Percentiles rank a stretch among this genome's conserved stretches.
Conservation (phyloP, 2,888 invertebrate species). For the Tipula vernalis region DNA sequence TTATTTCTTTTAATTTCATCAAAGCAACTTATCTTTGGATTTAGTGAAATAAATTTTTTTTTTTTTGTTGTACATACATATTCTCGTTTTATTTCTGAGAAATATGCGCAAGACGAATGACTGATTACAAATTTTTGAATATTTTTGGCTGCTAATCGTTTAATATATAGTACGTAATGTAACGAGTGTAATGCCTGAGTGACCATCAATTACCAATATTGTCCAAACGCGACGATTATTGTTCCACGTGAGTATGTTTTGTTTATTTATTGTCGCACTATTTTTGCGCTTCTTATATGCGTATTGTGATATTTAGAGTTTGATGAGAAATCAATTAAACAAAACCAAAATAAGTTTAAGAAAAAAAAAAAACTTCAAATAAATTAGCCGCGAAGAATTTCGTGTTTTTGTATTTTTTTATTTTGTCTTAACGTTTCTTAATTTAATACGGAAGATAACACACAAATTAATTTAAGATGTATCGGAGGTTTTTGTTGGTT, state of each 20-base stretch:
- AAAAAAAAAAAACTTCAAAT: background rate
- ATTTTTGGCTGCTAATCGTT: background rate
- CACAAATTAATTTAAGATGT: conserved; percentile 8
- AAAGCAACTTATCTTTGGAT: background rate
- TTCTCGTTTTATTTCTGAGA: conserved; percentile 6
- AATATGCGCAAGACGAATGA: background rate
- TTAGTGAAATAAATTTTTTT: background rate
- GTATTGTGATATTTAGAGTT: background rate
- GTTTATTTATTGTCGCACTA: background rate
- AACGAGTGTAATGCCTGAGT: background rate
- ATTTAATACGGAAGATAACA: conserved; percentile 7
- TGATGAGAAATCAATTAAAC: conserved; percentile 10
- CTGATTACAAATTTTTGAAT: conserved; percentile 5
- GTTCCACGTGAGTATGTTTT: background rate
- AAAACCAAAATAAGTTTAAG: background rate
- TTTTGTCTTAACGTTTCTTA: background rate
- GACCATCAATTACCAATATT: background rate
- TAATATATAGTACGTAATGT: background rate
- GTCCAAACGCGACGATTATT: background rate
- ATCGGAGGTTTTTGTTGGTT: background rate
- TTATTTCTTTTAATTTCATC: background rate
- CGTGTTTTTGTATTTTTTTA: background rate
- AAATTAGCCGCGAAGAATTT: conserved; percentile 4
- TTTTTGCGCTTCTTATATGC: background rate
- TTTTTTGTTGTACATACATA: background rate